A percentile compares a stretch with the other conserved stretches of the same genome.
Conservation (phyloP, 2,797 vertebrate genomes). For the Spheniscus humboldti region DNA sequence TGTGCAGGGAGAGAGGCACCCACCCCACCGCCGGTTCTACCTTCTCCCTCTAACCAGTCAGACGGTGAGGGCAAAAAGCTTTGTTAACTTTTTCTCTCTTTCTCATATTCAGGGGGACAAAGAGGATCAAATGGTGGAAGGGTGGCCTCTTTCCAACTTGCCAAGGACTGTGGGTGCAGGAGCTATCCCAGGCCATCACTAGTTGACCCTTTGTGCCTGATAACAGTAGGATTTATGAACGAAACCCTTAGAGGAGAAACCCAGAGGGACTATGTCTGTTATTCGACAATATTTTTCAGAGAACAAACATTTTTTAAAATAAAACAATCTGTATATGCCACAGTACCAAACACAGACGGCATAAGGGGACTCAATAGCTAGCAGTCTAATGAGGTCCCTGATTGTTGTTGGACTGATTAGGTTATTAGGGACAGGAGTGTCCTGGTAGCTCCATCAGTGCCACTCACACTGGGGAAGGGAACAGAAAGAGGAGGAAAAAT, state of each 20-base stretch:
- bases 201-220: background rate
- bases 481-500: background rate
- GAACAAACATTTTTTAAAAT: background rate
- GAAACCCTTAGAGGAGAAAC: background rate
- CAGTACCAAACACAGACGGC: background rate
- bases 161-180: background rate
- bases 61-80: background rate
- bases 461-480: background rate
- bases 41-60: background rate
- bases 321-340: background rate
- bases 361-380: background rate
- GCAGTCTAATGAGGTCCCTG: background rate
- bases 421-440: background rate
- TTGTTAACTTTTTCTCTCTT: background rate
- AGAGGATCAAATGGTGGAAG: background rate
- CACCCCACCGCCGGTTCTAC: accelerated
- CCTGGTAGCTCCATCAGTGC: background rate
- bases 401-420: background rate
- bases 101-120: background rate
- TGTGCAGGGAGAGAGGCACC: background rate
- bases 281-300: background rate
- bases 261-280: background rate
- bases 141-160: background rate
- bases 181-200: background rate
- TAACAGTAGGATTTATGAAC: background rate